phyloP scores from a whole-genome alignment of 2,888 invertebrate species.

The Brenthis daphne region DNA sequence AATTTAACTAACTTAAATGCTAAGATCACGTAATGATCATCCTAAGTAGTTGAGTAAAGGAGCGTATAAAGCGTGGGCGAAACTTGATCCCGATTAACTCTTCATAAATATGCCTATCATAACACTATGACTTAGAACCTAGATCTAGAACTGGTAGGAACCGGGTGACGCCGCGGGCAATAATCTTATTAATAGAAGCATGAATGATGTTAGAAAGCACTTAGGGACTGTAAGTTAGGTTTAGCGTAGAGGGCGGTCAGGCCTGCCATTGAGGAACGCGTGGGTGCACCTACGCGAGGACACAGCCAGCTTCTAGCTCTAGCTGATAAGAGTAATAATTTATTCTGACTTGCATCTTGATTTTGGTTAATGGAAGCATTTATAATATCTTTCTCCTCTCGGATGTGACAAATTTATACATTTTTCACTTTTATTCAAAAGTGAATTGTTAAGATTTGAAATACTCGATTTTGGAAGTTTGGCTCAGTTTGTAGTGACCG shows the following conservation, averaged over 20 bases:
- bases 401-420: no score
- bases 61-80: conserved; percentile 30
- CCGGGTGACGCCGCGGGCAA: conserved; percentile 30
- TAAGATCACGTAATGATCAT: conserved; percentile 8
- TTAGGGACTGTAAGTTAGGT: conserved; percentile 32
- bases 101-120: conserved; percentile 41
- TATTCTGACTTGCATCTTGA: conserved; percentile 22
- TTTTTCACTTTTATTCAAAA: no score
- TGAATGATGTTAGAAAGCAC: conserved; percentile 37
- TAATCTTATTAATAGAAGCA: conserved; percentile 37
- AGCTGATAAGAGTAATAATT: conserved; percentile 21
- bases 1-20: background rate
- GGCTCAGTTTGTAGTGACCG: no score
- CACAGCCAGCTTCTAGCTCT: conserved; percentile 11
- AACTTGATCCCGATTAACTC: conserved; percentile 31
- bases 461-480: no score
- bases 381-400: no score
- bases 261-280: conserved; percentile 30
- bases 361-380: conserved; percentile 19
- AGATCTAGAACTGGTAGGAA: conserved; percentile 20
- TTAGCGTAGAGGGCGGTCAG: conserved; percentile 20
- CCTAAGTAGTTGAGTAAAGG: conserved; percentile 12
- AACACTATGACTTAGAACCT: conserved; percentile 22
- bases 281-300: conserved; percentile 33
- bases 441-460: no score